Conservation (phyloP, 2,888 invertebrate species). For the Meta bourneti region DNA sequence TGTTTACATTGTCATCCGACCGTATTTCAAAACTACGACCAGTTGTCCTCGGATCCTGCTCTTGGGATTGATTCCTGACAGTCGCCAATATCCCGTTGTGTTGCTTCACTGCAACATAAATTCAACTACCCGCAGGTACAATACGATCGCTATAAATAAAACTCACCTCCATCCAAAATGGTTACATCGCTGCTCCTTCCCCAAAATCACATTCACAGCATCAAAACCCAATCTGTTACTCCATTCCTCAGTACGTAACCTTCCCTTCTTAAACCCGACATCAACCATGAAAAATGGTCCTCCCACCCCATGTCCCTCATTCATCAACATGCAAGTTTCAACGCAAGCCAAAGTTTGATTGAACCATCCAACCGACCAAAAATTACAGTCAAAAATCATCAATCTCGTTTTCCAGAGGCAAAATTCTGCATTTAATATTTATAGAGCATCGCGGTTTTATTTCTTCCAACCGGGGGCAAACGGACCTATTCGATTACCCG, state of each 20-base stretch:
- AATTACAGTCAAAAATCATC: slow-evolving; percentile 61
- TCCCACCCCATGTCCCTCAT: neutral
- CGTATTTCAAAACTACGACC: no score
- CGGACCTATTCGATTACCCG: neutral
- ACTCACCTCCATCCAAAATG: neutral
- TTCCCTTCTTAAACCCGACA: neutral
- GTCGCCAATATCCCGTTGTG: no score
- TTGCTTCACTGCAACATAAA: no score
- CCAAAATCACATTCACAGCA: no score
- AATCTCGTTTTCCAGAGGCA: slow-evolving; percentile 30
- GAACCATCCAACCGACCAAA: neutral
- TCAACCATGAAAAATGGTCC: neutral
- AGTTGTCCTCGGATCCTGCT: no score
- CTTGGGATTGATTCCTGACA: no score
- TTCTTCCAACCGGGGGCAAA: neutral
- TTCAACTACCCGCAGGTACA: neutral
- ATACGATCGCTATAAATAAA: neutral
- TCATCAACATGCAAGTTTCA: neutral
- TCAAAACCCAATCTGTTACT: no score
- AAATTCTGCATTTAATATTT: slow-evolving; percentile 65
- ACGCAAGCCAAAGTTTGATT: neutral
- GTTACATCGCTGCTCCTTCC: neutral
- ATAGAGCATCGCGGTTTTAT: slow-evolving; percentile 35
- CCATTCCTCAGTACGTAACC: neutral
- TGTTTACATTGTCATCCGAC: no score